Conservation (phyloP, 2,113 vertebrate genomes). For the Tricholaema leucomelas region DNA sequence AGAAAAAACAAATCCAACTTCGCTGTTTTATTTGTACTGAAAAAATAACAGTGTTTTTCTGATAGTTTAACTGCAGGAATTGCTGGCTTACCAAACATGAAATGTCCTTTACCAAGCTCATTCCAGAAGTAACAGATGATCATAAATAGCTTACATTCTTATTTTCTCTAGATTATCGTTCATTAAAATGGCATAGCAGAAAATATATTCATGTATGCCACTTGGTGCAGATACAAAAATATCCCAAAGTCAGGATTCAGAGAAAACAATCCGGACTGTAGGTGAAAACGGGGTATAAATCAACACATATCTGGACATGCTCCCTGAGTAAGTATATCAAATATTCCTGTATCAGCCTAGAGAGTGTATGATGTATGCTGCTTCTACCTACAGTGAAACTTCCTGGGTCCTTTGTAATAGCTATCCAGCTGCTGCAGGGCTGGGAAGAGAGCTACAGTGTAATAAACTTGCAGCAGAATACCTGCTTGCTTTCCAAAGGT, state of each 20-base stretch:
- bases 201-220: neutral
- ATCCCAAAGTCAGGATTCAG: neutral
- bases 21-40: constrained; percentile 1
- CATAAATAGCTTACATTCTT: neutral
- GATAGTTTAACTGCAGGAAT: constrained; percentile 17
- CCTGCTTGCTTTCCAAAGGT: neutral
- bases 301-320: neutral
- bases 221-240: neutral
- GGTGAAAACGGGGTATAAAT: neutral
- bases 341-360: neutral
- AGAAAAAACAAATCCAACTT: neutral
- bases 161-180: neutral
- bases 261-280: neutral
- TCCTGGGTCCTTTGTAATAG: neutral
- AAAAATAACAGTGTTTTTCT: constrained; percentile 28
- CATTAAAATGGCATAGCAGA: neutral
- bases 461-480: neutral
- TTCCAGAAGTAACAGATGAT: constrained; percentile 38
- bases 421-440: neutral
- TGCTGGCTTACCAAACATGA: constrained; percentile 24
- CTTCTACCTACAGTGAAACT: neutral
- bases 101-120: neutral
- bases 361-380: neutral
- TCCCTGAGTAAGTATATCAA: neutral
- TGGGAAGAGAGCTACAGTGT: neutral